Evolutionary conservation across 2,797 vertebrate genomes (phyloP), one percentile per base, ranked within the genome.

Genomic region (Hippopotamyrus pictus): DNA sequence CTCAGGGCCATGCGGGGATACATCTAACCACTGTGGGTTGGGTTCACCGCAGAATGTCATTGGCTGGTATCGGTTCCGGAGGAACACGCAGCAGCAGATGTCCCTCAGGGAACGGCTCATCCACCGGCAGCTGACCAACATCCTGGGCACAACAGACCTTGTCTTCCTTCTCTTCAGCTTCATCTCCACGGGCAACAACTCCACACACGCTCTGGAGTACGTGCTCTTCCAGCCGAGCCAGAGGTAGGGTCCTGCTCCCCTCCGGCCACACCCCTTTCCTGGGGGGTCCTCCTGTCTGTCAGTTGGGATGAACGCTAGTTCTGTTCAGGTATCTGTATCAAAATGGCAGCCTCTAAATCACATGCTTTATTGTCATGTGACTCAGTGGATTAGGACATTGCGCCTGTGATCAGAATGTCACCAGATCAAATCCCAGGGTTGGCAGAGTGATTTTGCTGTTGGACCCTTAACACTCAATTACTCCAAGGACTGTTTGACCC

Each of bases 131-230:
- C 96, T 99, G 93, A 98, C 97, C 90, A 95, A 97, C 92, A 96
- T 99, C 91, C 97, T 99, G 2, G 98, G 98, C 88, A 97, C 98
- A 91, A 98, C 98, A 83, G 99, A 99, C 93, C 97, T 99, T 0
- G 97, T 99, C 96, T 99, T 99, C 97, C 99, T 99, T 88, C 98
- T 99, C 90, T 98, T 99, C 95, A 99, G 98, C 95, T 99, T 99
- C 97, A 99, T 99, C 96, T 99, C 99, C 89, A 99, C 98, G 1
- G 98, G 98, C 94, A 99, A 99, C 95, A 99, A 95, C 93, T 99
- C 99, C 91, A 99, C 99, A 2, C 99, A 99, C 1, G 98, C 98
- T 91, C 96, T 99, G 96, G 99, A 99, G 94, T 99, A 99, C 83
- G 97, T 99, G 91, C 98, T 99, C 92, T 99, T 99, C 93, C 97